Evolutionary conservation across 2,113 vertebrate species (phyloP), one percentile per base, ranked within the genome.

Genomic region (Theristicus caerulescens): DNA sequence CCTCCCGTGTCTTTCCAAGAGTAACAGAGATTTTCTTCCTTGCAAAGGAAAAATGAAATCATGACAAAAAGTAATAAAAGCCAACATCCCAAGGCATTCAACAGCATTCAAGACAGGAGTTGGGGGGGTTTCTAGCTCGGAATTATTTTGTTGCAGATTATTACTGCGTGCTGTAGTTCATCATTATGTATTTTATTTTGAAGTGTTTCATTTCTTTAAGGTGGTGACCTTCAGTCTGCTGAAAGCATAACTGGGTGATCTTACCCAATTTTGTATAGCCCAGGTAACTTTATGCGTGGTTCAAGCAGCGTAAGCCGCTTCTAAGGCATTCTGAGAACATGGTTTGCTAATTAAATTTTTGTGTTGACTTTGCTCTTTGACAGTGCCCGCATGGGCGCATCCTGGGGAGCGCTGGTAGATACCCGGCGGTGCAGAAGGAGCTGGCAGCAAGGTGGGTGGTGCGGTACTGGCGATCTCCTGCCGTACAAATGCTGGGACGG

Each of bases 21-120:
- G 93, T 92, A 95, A 96, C 86, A 96, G 69, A 91, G 77, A 70
- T 95, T 97, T 97, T 95, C 86, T 96, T 86, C 80, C 52, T 93
- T 82, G 80, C 49, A 36, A 84, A 92, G 95, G 86, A 93, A 97
- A 95, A 97, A 95, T 91, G 57, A 94, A 94, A 94, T 95, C 26
- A 87, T 70, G 77, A 95, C 92, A 95, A 93, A 95, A 95, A 96
- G 18, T 66, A 87, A 95, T 93, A 88, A 91, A 76, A 89, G 25
- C 51, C 77, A 71, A 77, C 24, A 13, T 93, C 71, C 66, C 38
- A 47, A 73, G 65, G 47, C 77, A 73, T 69, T 78, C 78, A 31
- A 10, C 73, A 26, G 36, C 40, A 36, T 58, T 74, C 69, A 27
- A 82, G 80, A 32, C 9, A 25, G 34, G 44, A 78, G 38, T 32